These are phyloP conservation scores for Perizoma affinitatum DNA, from an alignment of 2,888 invertebrate genomes.

Conservation along the genomic window DNA sequence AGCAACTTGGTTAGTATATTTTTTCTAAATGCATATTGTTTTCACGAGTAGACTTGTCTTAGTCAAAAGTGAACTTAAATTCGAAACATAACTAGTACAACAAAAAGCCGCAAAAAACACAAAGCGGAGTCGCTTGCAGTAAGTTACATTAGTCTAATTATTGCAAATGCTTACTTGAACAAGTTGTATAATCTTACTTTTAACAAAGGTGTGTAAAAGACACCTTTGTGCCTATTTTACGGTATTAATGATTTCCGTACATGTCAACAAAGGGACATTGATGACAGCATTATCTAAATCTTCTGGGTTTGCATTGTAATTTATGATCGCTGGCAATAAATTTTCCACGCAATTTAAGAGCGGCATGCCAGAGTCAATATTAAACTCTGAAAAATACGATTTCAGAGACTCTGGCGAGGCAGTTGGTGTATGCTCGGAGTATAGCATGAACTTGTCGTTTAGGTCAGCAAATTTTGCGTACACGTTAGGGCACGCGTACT, in stretches of 20 bases:
- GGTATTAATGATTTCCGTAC: neutral
- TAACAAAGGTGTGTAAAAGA: neutral
- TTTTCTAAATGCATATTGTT: no score
- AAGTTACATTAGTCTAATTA: no score
- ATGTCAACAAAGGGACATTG: constrained; percentile 8
- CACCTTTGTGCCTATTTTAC: neutral
- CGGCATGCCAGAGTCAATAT: constrained; percentile 14
- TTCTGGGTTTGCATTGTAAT: neutral
- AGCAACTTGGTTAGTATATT: no score
- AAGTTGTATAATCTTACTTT: neutral
- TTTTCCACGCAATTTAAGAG: constrained; percentile 17
- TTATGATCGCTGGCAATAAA: constrained; percentile 4
- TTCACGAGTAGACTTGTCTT: no score
- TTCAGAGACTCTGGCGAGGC: constrained; percentile 5
- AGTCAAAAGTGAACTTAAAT: no score
- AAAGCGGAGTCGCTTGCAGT: no score
- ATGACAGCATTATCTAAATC: neutral
- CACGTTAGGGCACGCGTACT: neutral
- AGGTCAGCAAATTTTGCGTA: neutral
- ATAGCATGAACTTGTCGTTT: neutral
- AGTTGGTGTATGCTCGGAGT: neutral
- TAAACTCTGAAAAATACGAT: constrained; percentile 5
- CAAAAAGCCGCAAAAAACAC: no score
- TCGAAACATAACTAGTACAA: no score
- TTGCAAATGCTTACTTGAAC: no score